A percentile compares a stretch with the other conserved stretches of the same genome.
Conservation (phyloP, 2,888 invertebrate species). For the Hofmannophila pseudospretella region DNA sequence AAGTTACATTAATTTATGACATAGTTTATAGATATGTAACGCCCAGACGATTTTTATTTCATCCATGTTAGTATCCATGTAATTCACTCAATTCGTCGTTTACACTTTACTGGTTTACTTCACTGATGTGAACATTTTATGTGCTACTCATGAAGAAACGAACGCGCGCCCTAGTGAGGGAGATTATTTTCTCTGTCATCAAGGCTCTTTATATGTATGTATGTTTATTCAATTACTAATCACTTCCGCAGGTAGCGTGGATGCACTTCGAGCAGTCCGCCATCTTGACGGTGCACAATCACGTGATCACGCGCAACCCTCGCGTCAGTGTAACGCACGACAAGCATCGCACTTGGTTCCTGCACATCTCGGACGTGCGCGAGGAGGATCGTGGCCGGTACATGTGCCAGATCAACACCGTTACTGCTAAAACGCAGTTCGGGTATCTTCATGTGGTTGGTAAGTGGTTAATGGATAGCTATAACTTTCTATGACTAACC, state of each 20-base stretch:
- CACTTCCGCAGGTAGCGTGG: slow-evolving; percentile 89
- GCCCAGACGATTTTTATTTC: too few relatives aligned
- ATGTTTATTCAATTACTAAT: neutral
- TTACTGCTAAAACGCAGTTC: slow-evolving; percentile 94
- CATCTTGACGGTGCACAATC: slow-evolving; percentile 94
- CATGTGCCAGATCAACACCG: slow-evolving; percentile 97
- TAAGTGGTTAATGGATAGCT: slow-evolving; percentile 61
- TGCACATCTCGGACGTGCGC: slow-evolving; percentile 94
- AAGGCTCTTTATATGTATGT: too few relatives aligned
- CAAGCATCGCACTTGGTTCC: slow-evolving; percentile 94
- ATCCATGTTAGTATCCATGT: too few relatives aligned
- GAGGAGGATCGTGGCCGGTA: slow-evolving; percentile 94
- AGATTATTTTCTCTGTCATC: too few relatives aligned
- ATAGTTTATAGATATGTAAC: too few relatives aligned
- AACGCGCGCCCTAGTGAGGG: too few relatives aligned
- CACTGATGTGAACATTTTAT: too few relatives aligned
- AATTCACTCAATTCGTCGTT: too few relatives aligned
- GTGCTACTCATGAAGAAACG: too few relatives aligned
- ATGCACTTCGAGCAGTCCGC: slow-evolving; percentile 97
- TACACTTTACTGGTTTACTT: too few relatives aligned
- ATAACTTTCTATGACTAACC: too few relatives aligned
- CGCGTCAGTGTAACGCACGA: slow-evolving; percentile 94
- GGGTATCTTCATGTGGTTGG: slow-evolving; percentile 95
- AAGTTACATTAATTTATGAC: too few relatives aligned
- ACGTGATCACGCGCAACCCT: slow-evolving; percentile 95